Percentiles rank a stretch among this genome's conserved stretches.
These are phyloP conservation scores for Neuroterus valhalla DNA, from an alignment of 1,140 invertebrate species.

Conservation along the genomic window DNA sequence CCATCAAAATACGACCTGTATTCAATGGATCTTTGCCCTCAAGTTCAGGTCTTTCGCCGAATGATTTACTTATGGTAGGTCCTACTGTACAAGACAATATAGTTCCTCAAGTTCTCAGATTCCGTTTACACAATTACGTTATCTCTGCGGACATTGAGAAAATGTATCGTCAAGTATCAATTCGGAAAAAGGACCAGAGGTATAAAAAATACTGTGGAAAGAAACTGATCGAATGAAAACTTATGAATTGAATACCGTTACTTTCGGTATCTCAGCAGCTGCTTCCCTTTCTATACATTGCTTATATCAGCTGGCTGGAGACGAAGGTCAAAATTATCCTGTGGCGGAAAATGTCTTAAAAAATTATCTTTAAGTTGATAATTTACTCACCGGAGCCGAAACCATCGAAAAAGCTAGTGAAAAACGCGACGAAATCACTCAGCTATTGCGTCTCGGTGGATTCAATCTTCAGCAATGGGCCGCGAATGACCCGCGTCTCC, in stretches of 20 bases:
- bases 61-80: slow-evolving; percentile 50
- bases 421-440: not conserved
- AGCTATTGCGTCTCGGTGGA: too few relatives aligned
- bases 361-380: not conserved
- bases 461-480: slow-evolving; percentile 60
- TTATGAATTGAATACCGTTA: too few relatives aligned
- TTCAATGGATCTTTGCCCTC: slow-evolving; percentile 67
- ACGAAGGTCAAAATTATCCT: too few relatives aligned
- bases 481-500: slow-evolving; percentile 48
- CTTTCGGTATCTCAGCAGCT: slow-evolving; percentile 4
- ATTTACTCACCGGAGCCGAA: too few relatives aligned
- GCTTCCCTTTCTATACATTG: not conserved
- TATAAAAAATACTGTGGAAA: too few relatives aligned
- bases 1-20: slow-evolving; percentile 62
- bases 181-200: slow-evolving; percentile 40
- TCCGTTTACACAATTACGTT: slow-evolving; percentile 52
- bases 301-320: too few relatives aligned
- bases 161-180: slow-evolving; percentile 43
- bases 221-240: too few relatives aligned
- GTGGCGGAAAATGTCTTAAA: not conserved
- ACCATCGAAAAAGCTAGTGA: too few relatives aligned
- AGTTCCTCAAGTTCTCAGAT: slow-evolving; percentile 56
- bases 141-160: slow-evolving; percentile 56
- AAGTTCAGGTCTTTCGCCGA: slow-evolving; percentile 58
- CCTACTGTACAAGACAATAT: slow-evolving; percentile 59